phyloP scores from a whole-genome alignment of 2,113 vertebrate genomes.

The Gallinago undulata region DNA sequence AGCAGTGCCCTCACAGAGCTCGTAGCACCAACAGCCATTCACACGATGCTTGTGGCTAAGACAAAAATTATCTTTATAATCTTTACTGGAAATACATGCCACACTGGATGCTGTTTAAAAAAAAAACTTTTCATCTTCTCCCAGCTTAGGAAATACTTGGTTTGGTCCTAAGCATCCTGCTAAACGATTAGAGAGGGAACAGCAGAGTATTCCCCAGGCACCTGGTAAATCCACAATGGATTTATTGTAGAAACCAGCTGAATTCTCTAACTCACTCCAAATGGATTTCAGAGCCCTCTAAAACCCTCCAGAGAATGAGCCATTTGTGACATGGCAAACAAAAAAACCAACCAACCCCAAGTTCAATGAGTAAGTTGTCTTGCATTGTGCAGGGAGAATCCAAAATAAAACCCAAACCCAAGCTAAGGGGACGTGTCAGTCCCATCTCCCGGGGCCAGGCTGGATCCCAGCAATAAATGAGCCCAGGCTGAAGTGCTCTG shows the following conservation, averaged over 20 bases:
- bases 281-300: background rate
- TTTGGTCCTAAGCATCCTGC: constrained; percentile 47
- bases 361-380: background rate
- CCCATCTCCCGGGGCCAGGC: background rate
- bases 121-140: background rate
- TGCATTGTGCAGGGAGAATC: background rate
- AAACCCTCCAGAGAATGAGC: background rate
- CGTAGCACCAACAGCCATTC: background rate
- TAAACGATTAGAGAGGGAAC: background rate
- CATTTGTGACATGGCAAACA: background rate
- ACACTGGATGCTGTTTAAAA: background rate
- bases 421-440: background rate
- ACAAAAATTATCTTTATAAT: background rate
- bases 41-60: background rate
- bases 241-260: constrained; percentile 34
- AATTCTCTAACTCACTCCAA: background rate
- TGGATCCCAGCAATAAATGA: rapidly evolving
- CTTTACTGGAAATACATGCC: background rate
- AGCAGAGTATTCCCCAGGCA: constrained; percentile 43
- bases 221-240: constrained; percentile 43
- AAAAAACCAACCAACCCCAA: background rate
- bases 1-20: background rate
- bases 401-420: background rate
- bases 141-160: constrained; percentile 5
- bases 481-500: background rate